phyloP scores from a whole-genome alignment of 1,140 invertebrate species.

The Mylabris phalerata region DNA sequence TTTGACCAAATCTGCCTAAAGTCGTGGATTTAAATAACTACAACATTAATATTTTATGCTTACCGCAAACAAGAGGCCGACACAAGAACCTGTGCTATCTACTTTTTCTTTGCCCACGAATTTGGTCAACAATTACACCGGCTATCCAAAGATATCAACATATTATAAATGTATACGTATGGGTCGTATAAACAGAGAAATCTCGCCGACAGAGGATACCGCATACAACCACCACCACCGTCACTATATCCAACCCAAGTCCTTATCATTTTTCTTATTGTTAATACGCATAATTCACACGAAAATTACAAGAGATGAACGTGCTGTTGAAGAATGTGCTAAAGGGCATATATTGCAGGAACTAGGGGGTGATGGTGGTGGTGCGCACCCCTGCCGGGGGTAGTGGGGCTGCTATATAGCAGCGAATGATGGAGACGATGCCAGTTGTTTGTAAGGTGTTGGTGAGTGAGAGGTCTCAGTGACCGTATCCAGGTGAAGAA shows the following conservation, averaged over 20 bases:
- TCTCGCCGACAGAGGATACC: conserved; percentile 24
- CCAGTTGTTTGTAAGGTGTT: conserved; percentile 3
- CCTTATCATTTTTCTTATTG: conserved; percentile 13
- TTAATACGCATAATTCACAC: no score
- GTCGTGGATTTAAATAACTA: conserved; percentile 6
- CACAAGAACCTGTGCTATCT: background rate
- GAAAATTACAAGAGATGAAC: no score
- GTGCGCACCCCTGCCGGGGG: conserved; percentile 13
- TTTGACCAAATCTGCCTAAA: background rate
- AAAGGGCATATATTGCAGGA: background rate
- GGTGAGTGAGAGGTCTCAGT: conserved; percentile 3
- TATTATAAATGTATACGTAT: conserved; percentile 25
- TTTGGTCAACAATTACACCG: conserved; percentile 19
- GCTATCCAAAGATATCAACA: conserved; percentile 17
- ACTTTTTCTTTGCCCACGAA: conserved; percentile 6
- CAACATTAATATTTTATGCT: conserved; percentile 6
- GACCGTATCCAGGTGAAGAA: conserved; percentile 11
- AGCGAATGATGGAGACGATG: conserved; percentile 8
- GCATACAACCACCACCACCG: background rate
- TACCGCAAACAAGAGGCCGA: conserved; percentile 8
- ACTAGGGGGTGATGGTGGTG: conserved; percentile 2
- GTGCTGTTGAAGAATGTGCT: no score
- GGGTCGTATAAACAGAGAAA: conserved; percentile 19
- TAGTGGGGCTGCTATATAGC: conserved; percentile 15
- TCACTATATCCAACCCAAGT: background rate